Percentiles rank a stretch among this genome's conserved stretches.
Evolutionary conservation across 2,888 invertebrate species (phyloP).

Genomic region (Leptopilina myrica): DNA sequence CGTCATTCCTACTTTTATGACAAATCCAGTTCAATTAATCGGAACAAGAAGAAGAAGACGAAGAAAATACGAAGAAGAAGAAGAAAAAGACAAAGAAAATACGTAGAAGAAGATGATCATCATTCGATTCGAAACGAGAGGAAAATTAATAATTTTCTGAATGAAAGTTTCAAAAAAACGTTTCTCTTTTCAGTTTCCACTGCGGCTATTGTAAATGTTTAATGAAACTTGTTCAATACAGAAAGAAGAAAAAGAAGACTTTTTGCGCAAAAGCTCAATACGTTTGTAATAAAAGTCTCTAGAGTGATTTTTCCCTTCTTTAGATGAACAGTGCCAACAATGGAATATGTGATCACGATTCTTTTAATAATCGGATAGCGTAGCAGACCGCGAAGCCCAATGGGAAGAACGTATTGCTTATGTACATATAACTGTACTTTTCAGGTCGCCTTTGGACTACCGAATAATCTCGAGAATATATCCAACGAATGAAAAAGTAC

Average conservation of each 20-base stretch:
- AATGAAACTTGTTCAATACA: no score
- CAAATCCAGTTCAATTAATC: slow-evolving; percentile 3
- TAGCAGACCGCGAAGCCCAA: slow-evolving; percentile 3
- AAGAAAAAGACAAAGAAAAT: no score
- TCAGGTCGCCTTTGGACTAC: slow-evolving; percentile 15
- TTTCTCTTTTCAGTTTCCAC: no score
- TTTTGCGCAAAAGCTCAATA: background rate
- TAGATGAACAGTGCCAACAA: slow-evolving; percentile 30
- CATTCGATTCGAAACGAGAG: no score
- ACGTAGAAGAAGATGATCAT: no score
- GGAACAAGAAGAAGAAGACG: no score
- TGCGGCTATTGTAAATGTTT: no score
- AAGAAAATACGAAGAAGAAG: no score
- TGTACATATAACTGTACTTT: slow-evolving; percentile 13
- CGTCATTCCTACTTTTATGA: background rate
- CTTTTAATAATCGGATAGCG: slow-evolving; percentile 39
- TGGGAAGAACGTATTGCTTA: background rate
- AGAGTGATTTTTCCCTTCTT: background rate
- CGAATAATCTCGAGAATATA: slow-evolving; percentile 22
- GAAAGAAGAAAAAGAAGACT: background rate
- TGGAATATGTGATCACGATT: slow-evolving; percentile 29
- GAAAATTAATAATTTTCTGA: no score
- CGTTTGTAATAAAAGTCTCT: slow-evolving; percentile 1
- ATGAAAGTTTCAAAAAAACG: no score
- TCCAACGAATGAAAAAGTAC: slow-evolving; percentile 36